Evolutionary conservation across 2,113 vertebrate genomes (phyloP).

Genomic region (Nanorana parkeri): DNA sequence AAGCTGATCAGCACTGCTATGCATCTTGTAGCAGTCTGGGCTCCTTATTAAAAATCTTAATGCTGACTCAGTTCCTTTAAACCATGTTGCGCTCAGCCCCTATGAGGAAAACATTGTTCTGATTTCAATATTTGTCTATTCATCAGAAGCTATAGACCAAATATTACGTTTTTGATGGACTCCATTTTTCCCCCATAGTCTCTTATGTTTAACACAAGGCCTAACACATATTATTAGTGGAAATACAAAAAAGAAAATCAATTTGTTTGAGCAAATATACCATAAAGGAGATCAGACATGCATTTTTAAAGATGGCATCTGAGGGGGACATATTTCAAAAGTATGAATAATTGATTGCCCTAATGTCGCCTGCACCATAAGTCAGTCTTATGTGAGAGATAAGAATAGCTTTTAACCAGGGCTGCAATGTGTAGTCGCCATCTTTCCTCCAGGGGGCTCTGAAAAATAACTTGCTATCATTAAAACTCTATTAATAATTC

Average conservation of each 20-base stretch:
- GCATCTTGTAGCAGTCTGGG: constrained; percentile 11
- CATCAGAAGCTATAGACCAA: too few species aligned
- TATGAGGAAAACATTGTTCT: too few species aligned
- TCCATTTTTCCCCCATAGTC: too few species aligned
- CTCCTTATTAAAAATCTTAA: constrained; percentile 16
- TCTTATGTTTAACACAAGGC: not conserved
- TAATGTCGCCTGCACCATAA: constrained; percentile 68
- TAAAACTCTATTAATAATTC: constrained; percentile 77
- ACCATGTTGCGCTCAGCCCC: not conserved
- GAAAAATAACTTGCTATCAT: constrained; percentile 81
- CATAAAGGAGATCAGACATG: constrained; percentile 32
- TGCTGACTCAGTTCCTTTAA: not conserved
- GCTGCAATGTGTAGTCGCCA: constrained; percentile 72
- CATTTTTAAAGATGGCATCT: constrained; percentile 58
- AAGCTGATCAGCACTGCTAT: constrained; percentile 46
- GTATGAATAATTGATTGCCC: constrained; percentile 77
- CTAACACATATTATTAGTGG: not conserved
- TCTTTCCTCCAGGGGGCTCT: constrained; percentile 78
- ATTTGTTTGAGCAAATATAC: constrained; percentile 41
- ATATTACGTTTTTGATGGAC: too few species aligned
- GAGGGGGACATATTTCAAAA: constrained; percentile 69
- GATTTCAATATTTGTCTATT: too few species aligned
- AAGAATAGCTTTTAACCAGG: constrained; percentile 72
- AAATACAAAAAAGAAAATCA: constrained; percentile 27
- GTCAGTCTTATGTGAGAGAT: constrained; percentile 61